Evolutionary conservation across 2,113 vertebrate genomes (phyloP).

Genomic region (Cyrtonyx montezumae): DNA sequence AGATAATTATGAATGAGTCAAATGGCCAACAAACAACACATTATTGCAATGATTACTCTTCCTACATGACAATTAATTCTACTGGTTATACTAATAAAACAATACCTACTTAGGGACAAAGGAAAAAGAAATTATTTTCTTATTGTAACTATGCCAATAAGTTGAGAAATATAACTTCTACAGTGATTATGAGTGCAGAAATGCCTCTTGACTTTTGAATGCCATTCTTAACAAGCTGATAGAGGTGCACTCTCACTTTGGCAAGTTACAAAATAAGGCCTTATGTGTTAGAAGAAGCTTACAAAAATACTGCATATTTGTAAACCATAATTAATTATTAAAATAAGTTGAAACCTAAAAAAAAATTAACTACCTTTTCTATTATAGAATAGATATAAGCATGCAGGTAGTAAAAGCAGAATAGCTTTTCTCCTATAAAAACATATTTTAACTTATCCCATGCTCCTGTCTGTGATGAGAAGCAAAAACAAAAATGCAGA

Average conservation of each 20-base stretch:
- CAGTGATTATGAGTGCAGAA: not conserved
- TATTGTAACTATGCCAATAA: not conserved
- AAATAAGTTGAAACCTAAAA: not conserved
- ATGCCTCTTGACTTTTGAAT: not conserved
- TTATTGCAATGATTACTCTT: not conserved
- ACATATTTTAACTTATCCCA: not conserved
- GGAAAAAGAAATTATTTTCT: not conserved
- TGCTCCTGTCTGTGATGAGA: not conserved
- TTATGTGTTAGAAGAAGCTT: rapidly evolving
- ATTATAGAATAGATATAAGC: not conserved
- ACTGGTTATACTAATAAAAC: not conserved
- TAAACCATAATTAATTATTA: not conserved
- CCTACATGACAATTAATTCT: not conserved
- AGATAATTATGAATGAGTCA: not conserved
- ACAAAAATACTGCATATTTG: not conserved
- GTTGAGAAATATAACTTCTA: not conserved
- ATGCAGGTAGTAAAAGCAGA: not conserved
- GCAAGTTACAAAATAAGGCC: not conserved
- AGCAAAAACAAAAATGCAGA: not conserved
- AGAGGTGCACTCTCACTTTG: not conserved
- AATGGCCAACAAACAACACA: not conserved
- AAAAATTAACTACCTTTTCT: not conserved
- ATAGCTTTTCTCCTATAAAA: not conserved
- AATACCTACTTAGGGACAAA: not conserved
- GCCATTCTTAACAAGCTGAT: not conserved